phyloP scores from a whole-genome alignment of 2,888 invertebrate genomes.

The Thereva unica region DNA sequence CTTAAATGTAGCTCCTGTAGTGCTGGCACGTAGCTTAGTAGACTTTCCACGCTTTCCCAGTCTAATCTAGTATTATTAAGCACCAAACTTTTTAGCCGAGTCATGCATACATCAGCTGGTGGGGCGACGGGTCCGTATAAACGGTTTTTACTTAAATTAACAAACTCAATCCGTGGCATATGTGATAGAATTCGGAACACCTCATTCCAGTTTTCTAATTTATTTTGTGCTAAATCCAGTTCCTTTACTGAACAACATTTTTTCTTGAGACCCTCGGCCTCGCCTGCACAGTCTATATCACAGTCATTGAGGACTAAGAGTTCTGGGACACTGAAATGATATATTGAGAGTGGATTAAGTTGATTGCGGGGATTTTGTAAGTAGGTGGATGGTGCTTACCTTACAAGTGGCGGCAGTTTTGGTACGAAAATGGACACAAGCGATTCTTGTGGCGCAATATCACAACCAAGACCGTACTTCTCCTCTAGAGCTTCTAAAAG shows the following conservation, averaged over 20 bases:
- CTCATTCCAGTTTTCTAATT: constrained; percentile 86
- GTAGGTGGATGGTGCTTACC: constrained; percentile 37
- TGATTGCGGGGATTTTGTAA: constrained; percentile 10
- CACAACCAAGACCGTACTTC: constrained; percentile 75
- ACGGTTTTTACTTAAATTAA: constrained; percentile 90
- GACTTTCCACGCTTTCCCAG: constrained; percentile 79
- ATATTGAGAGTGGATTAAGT: background rate
- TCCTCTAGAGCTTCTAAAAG: constrained; percentile 86
- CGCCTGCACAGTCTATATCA: constrained; percentile 88
- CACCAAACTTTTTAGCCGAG: constrained; percentile 74
- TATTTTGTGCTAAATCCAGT: constrained; percentile 91
- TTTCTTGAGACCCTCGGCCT: constrained; percentile 75
- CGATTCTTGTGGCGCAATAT: constrained; percentile 55
- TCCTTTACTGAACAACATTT: constrained; percentile 91
- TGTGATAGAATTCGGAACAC: constrained; percentile 85
- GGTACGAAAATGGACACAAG: constrained; percentile 85
- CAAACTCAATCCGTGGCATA: constrained; percentile 86
- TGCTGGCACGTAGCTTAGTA: constrained; percentile 76
- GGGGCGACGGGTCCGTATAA: constrained; percentile 69
- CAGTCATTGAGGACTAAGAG: constrained; percentile 87
- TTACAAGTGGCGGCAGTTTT: constrained; percentile 72
- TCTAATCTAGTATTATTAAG: constrained; percentile 85
- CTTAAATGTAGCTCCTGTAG: constrained; percentile 92
- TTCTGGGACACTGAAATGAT: constrained; percentile 69
- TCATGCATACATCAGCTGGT: constrained; percentile 53